A percentile compares a stretch with the other conserved stretches of the same genome.
Conservation (phyloP, 1,140 invertebrate genomes). For the Proctacanthus coquilletti region DNA sequence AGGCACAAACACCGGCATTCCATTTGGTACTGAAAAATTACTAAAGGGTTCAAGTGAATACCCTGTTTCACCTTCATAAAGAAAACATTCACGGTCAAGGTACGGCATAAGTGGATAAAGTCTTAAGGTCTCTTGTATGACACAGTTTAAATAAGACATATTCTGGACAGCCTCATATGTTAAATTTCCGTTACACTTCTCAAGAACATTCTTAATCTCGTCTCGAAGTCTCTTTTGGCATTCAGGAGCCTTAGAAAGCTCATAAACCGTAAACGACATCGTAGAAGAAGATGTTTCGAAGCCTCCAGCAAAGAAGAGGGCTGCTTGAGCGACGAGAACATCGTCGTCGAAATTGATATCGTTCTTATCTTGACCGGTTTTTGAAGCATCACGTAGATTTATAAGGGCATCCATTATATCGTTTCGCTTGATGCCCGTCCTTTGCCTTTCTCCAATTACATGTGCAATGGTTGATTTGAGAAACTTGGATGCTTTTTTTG, state of each 20-base stretch:
- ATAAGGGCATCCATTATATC: conserved; percentile 26
- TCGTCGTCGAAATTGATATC: neutral
- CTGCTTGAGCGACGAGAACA: conserved; percentile 35
- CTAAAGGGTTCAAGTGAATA: conserved; percentile 3
- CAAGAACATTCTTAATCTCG: conserved; percentile 30
- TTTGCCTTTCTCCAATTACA: conserved; percentile 12
- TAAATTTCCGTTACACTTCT: conserved; percentile 13
- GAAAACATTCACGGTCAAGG: conserved; percentile 23
- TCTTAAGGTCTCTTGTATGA: conserved; percentile 33
- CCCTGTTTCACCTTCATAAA: conserved; percentile 7
- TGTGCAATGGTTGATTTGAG: conserved; percentile 13
- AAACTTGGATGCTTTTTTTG: conserved; percentile 7
- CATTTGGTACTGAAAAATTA: conserved; percentile 16
- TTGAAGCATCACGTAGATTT: conserved; percentile 12
- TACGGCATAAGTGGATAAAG: conserved; percentile 34
- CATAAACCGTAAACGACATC: conserved; percentile 32
- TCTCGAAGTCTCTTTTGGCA: conserved; percentile 33
- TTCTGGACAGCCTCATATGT: conserved; percentile 23
- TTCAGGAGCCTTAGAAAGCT: conserved; percentile 35
- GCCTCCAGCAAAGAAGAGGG: conserved; percentile 43
- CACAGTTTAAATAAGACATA: conserved; percentile 27
- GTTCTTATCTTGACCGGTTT: neutral
- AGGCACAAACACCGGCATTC: conserved; percentile 5
- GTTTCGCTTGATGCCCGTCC: conserved; percentile 9
- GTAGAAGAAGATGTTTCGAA: conserved; percentile 42